A percentile compares a stretch with the other conserved stretches of the same genome.
Conservation (phyloP, 2,797 vertebrate genomes). For the Fringilla coelebs region DNA sequence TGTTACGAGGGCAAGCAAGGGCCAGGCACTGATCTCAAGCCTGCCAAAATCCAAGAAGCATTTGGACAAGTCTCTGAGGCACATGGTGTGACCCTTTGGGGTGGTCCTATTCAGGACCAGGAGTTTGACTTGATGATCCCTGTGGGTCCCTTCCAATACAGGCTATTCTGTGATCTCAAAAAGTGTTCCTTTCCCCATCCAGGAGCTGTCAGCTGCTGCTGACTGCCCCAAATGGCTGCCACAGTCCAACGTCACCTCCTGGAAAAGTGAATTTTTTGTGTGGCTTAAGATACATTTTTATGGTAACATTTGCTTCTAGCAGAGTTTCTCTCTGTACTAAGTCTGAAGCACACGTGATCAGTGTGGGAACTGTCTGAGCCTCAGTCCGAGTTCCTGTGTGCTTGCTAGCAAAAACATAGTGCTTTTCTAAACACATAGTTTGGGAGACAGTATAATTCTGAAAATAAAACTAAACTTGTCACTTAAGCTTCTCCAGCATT, state of each 20-base stretch:
- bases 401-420: not conserved
- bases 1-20: not conserved
- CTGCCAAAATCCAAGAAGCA: not conserved
- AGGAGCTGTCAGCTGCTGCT: not conserved
- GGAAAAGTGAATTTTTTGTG: not conserved
- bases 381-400: not conserved
- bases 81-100: not conserved
- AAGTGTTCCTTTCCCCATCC: not conserved
- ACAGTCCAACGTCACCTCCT: not conserved
- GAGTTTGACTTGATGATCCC: not conserved
- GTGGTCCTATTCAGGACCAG: not conserved
- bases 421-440: not conserved
- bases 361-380: not conserved
- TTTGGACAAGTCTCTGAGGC: not conserved
- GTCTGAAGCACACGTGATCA: not conserved
- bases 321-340: not conserved
- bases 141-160: not conserved
- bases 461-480: not conserved
- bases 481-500: not conserved
- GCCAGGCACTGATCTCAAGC: not conserved
- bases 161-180: not conserved
- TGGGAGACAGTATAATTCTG: not conserved
- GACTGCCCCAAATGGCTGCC: not conserved
- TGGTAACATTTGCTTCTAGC: not conserved
- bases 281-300: not conserved